Base-by-base conservation (phyloP, 2,113 vertebrate species). In the Leptobrachium leishanense region DNA sequence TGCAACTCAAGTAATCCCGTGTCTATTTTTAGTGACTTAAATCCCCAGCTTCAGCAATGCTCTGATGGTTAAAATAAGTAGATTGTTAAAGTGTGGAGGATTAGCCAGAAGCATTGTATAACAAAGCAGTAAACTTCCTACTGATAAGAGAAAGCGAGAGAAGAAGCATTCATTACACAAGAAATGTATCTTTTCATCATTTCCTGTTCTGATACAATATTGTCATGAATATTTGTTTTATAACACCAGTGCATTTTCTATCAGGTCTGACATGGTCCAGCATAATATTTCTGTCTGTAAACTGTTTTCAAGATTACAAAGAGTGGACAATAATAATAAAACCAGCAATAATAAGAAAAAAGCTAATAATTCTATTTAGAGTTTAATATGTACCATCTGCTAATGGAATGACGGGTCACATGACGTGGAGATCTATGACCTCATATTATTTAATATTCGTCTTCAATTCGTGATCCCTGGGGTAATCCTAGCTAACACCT, bases 11-110 rank as follows among this genome's bases (percentile, higher is more conserved):
- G 85, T 92, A 92, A 92, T 91, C 88, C 87, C 84, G 78, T 72
- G 90, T 88, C 91, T 92, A 92, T 92, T 92, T 93, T 92, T 93
- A 92, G 89, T 66, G 80, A 81, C 82, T 70, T 92, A 92, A 93
- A 84, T 74, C 86, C 87, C 79, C 80, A 74, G 88, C 88, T 91
- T 90, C 88, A 86, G 86, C 85, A 88, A 79, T 83, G 85, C 84
- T 59, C 40, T 83, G 84, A 85, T 87, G 84, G 88, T 82, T 81
- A 82, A 86, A 90, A 85, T 92, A 92, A 92, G 92, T 88, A 92
- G 90, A 90, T 90, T 88, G 88, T 90, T 78, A 85, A 91, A 91
- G 85, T 87, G 88, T 86, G 86, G 85, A 87, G 88, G 92, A 91
- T 93, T 90, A 90, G 86, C 83, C 44, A 84, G 82, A 82, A 85